Evolutionary conservation across 2,797 vertebrate species (phyloP), one percentile per base, ranked within the genome.

Genomic region (Hylomyscus alleni): DNA sequence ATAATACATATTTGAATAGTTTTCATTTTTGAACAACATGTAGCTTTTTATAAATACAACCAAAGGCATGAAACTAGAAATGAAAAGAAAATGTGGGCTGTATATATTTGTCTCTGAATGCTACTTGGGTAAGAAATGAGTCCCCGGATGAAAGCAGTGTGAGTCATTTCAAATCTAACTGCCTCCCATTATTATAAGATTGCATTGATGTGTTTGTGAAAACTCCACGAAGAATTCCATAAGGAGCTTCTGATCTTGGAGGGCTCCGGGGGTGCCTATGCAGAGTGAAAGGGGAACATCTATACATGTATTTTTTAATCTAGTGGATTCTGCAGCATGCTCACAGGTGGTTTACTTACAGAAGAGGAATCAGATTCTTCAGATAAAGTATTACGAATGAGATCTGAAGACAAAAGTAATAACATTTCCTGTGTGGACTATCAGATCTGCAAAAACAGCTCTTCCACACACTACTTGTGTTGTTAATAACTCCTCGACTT

Each of bases 121-220:
- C 93, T 96, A 50, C 88, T 94, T 5, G 34, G 69, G 67, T 87
- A 95, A 97, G 96, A 96, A 97, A 96, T 88, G 95, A 89, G 93
- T 96, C 96, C 95, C 96, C 72, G 96, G 97, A 96, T 96, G 96
- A 96, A 96, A 98, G 94, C 93, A 86, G 80, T 95, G 56, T 96
- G 98, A 96, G 60, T 96, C 80, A 95, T 96, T 96, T 97, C 96
- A 96, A 96, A 88, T 95, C 78, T 95, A 97, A 96, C 94, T 95
- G 89, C 78, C 58, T 96, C 89, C 34, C 96, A 95, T 97, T 97
- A 97, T 97, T 96, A 95, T 96, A 96, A 98, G 97, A 97, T 95
- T 96, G 86, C 75, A 77, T 24, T 97, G 95, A 96, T 94, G 50
- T 96, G 89, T 97, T 97, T 97, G 77, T 96, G 96, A 97, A 97